Conservation (phyloP, 2,113 vertebrate species). For the Phaethon lepturus region DNA sequence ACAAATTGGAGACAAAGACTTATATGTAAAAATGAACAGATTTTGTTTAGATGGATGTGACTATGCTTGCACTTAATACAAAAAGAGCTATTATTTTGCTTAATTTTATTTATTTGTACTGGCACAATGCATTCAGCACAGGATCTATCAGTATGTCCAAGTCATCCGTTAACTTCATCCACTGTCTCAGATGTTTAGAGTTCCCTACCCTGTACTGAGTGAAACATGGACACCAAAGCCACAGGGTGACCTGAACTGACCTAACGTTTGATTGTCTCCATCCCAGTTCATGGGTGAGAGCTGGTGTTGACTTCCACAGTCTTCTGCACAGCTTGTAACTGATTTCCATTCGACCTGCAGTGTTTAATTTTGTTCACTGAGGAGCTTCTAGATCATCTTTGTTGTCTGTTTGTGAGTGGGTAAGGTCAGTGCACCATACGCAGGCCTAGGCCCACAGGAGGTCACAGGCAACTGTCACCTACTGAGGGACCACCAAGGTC, state of each 20-base stretch:
- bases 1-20: neutral
- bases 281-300: constrained; percentile 8
- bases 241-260: constrained; percentile 59
- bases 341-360: constrained; percentile 61
- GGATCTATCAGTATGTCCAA: neutral
- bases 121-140: neutral
- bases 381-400: neutral
- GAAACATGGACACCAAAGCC: constrained; percentile 61
- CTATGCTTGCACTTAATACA: neutral
- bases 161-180: constrained; percentile 62
- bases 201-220: constrained; percentile 56
- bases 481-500: neutral
- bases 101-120: constrained; percentile 29
- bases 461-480: neutral
- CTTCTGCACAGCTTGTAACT: constrained; percentile 50
- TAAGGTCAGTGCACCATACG: neutral
- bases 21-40: neutral
- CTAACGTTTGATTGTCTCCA: constrained; percentile 48
- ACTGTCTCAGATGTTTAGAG: constrained; percentile 61
- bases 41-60: neutral
- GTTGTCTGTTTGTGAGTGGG: neutral
- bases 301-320: constrained; percentile 28
- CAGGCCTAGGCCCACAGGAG: neutral
- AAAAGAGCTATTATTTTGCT: neutral
- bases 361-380: constrained; percentile 39